Evolutionary conservation across 1,140 invertebrate genomes (phyloP), one percentile per base, ranked within the genome.

Genomic region (Lethocerus indicus): DNA sequence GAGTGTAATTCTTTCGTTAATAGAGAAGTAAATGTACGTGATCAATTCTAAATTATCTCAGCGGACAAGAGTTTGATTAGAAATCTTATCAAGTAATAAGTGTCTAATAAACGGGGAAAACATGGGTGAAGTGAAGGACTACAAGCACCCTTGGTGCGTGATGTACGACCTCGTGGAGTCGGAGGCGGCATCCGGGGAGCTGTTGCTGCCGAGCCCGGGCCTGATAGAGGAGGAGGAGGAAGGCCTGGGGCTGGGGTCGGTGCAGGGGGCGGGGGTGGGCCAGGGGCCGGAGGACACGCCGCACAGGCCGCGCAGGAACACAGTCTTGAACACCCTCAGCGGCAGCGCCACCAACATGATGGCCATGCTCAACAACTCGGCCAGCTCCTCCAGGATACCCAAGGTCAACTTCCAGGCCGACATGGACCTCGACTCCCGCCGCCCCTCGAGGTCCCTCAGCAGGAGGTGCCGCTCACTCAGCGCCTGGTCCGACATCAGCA

Each of bases 71-170:
- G n/a, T n/a, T n/a, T n/a, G n/a, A n/a, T n/a, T n/a, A n/a, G n/a
- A n/a, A n/a, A n/a, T n/a, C n/a, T n/a, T n/a, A n/a, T n/a, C n/a
- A n/a, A n/a, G n/a, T n/a, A n/a, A n/a, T n/a, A n/a, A n/a, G n/a
- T n/a, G n/a, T n/a, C n/a, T n/a, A n/a, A n/a, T n/a, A n/a, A n/a
- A n/a, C n/a, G n/a, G 13, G 18, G 12, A 14, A 9, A 28, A 18
- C 12, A 44, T 45, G 36, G 39, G 27, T 25, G 39, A 29, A 12
- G 20, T 32, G 14, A 42, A 28, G 29, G 51, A 53, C 42, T 53
- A 53, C 41, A 53, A 53, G 47, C 51, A 53, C 42, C 51, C 51
- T 28, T 53, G 51, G 51, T 53, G 51, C 41, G 47, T 53, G 29
- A 53, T 53, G 51, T 53, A 53, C 42, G 51, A 53, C 29, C 42